Evolutionary conservation across 1,140 invertebrate species (phyloP), one percentile per base, ranked within the genome.

Genomic region (Schlechtendalia chinensis): DNA sequence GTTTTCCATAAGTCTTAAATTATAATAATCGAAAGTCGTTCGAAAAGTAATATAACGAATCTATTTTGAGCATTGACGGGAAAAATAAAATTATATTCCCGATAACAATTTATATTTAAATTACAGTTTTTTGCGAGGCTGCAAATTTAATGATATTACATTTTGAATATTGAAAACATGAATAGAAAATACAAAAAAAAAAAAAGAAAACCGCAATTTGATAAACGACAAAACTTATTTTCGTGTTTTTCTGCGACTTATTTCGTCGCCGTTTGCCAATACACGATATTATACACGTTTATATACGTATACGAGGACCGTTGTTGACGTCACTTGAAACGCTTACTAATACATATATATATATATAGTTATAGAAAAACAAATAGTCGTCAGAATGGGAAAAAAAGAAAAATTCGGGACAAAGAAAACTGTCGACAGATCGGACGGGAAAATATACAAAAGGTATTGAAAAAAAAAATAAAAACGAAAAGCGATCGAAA

Each of bases 61-160:
- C 10, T 12, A 47, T 67, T 39, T 39, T 5, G 12, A 24, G 12
- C 5, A 47, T 67, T 5, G 22, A 45, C 11, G 8, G 6, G 14
- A 22, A 1, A 11, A 67, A 32, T 10, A 6, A 19, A 32, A 29
- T 2, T n/a, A n/a, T 19, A 67, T 1, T 47, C 19, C 11, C 0
- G 39, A 67, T 67, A 45, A 67, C 32, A 45, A 67, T 45, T n/a
- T 39, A 45, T 39, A 45, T 67, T 67, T 67, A 67, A 67, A 67
- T 22, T 67, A 67, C 47, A 45, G n/a, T 12, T 67, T 24, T 67
- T 22, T n/a, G 12, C 29, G 5, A 65, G 32, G 19, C 11, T n/a
- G 24, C 29, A 65, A 65, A 22, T 19, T 65, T 65, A 19, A 65
- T 12, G 32, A 65, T 22, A 65, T 65, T 65, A 65, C 61, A 32